phyloP scores from a whole-genome alignment of 92 coral and sea anemone species.

The Zoanthus gigantus region DNA sequence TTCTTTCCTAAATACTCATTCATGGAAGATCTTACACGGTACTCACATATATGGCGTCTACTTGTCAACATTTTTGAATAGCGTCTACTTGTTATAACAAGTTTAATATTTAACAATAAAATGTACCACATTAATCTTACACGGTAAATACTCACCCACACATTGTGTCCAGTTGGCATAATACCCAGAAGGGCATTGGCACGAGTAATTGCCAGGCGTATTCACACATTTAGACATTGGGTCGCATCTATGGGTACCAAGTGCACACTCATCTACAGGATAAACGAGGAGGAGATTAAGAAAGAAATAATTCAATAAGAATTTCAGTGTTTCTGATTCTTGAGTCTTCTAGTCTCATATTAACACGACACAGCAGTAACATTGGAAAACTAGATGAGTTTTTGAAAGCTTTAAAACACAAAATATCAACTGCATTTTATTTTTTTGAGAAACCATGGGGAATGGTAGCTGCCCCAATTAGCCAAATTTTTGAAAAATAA shows the following conservation, averaged over 20 bases:
- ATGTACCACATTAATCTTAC: background rate
- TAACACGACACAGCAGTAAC: no score
- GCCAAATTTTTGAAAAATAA: no score
- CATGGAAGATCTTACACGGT: background rate
- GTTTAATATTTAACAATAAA: background rate
- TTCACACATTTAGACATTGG: constrained; percentile 85
- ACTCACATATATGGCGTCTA: no score
- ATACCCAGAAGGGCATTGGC: constrained; percentile 91
- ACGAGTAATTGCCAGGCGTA: constrained; percentile 91
- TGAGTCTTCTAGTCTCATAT: background rate
- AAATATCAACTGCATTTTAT: no score
- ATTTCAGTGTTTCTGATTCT: background rate
- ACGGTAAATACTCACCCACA: constrained; percentile 60
- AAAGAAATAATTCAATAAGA: background rate
- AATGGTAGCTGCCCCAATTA: no score
- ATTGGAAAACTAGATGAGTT: no score
- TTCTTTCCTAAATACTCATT: background rate
- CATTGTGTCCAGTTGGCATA: constrained; percentile 83
- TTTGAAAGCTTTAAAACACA: no score
- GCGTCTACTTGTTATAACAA: background rate
- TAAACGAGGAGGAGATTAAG: background rate
- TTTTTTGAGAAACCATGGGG: no score
- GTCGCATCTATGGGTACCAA: constrained; percentile 83
- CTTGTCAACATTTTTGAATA: no score
- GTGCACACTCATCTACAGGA: constrained; percentile 83